phyloP scores from a whole-genome alignment of 2,797 vertebrate species.

The Eulemur albifrons region DNA sequence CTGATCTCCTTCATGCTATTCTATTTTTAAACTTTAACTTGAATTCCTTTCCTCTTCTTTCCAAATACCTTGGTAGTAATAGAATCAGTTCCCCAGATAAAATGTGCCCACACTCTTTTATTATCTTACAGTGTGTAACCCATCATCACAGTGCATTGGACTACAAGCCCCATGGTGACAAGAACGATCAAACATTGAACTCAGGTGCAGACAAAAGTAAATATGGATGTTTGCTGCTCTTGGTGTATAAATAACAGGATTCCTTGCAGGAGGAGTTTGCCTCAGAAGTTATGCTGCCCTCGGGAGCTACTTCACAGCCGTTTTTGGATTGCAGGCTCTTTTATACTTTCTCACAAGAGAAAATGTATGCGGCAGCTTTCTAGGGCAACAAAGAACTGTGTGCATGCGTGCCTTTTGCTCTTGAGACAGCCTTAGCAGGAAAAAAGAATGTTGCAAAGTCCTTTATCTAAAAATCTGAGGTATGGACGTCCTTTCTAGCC shows the following conservation, averaged over 20 bases:
- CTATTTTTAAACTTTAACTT: conserved; percentile 49
- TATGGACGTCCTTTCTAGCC: neutral
- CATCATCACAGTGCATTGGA: neutral
- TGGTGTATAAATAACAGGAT: neutral
- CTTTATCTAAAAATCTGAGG: neutral
- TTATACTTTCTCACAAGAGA: neutral
- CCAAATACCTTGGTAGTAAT: neutral
- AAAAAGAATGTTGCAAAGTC: neutral
- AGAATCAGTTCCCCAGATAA: conserved; percentile 18
- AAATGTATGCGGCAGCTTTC: neutral
- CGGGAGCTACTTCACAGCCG: neutral
- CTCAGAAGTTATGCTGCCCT: neutral
- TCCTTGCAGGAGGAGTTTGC: neutral
- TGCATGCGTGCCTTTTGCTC: neutral
- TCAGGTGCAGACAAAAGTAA: neutral
- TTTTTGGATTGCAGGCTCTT: neutral
- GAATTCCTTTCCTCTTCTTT: conserved; percentile 36
- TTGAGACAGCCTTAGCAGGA: neutral
- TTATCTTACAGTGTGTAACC: neutral
- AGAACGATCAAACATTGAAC: neutral
- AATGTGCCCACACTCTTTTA: neutral
- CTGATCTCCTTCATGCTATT: neutral
- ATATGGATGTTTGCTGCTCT: neutral
- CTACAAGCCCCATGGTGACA: neutral
- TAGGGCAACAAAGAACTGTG: neutral